Conservation (phyloP, 2,888 invertebrate species). For the Colletes collaris region DNA sequence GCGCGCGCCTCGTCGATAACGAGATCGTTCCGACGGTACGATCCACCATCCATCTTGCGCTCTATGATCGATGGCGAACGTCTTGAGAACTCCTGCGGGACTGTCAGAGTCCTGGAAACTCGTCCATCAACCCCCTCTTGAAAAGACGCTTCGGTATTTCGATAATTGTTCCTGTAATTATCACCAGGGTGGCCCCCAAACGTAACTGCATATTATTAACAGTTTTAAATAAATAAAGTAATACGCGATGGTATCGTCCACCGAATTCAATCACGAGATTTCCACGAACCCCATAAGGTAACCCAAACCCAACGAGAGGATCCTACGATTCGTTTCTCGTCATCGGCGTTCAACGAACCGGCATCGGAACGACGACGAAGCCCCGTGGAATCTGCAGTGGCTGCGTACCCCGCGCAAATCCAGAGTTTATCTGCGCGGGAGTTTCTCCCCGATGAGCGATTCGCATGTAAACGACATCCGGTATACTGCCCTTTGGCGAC, state of each 20-base stretch:
- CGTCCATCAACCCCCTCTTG: conserved; percentile 23
- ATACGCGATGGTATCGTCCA: too few species aligned
- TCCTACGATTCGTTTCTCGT: conserved; percentile 22
- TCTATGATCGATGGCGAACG: conserved; percentile 42
- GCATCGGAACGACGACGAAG: conserved; percentile 38
- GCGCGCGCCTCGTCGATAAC: conserved; percentile 38
- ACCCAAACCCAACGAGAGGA: too few species aligned
- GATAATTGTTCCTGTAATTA: background rate
- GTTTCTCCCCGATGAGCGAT: conserved; percentile 78
- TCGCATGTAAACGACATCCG: conserved; percentile 80
- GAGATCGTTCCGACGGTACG: conserved; percentile 28
- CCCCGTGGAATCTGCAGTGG: conserved; percentile 67
- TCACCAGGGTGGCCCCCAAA: too few species aligned
- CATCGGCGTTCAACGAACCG: conserved; percentile 31
- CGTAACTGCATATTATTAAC: too few species aligned
- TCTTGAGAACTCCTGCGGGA: conserved; percentile 15
- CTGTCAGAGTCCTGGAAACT: background rate
- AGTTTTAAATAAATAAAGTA: too few species aligned
- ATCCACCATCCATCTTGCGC: conserved; percentile 30
- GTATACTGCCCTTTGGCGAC: conserved; percentile 79
- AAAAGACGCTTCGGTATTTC: background rate
- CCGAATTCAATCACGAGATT: too few species aligned
- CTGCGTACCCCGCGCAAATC: conserved; percentile 70
- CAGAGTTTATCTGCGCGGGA: conserved; percentile 72
- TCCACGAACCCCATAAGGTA: background rate